Evolutionary conservation across 2,113 vertebrate genomes (phyloP), one percentile per base, ranked within the genome.

Genomic region (Catharus fuscescens): DNA sequence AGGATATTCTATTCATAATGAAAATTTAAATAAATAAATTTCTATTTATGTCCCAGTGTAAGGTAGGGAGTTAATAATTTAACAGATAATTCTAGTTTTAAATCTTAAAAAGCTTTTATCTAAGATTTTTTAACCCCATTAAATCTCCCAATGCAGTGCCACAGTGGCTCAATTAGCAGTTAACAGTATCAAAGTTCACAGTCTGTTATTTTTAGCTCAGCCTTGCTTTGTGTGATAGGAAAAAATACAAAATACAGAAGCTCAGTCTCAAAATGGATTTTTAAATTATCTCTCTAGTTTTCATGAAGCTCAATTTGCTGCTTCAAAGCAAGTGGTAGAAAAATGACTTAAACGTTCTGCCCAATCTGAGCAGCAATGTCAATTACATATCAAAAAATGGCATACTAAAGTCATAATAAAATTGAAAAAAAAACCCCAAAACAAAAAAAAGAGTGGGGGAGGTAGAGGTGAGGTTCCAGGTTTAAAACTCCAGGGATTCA

Each of bases 291-390:
- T 66, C 77, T 45, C 29, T 54, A 36, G 48, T 83, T 94, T 93
- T 97, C 69, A 80, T 87, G 34, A 73, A 83, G 66, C 62, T 88
- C 86, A 95, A 96, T 52, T 78, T 57, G 66, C 36, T 70, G 88
- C 84, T 96, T 97, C 88, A 97, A 97, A 97, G 93, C 60, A 94
- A 94, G 52, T 57, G 84, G 31, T 65, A 96, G 95, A 69, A 92
- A 86, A 97, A 80, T 45, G 4, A 77, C 25, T 70, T 23, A 18
- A 36, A 73, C 84, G 11, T 32, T 32, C 23, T 88, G 31, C 36
- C 23, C 24, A 34, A 42, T 48, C 40, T 42, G 14, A 90, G 48
- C 31, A 56, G 83, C 82, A 83, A 10, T 40, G 40, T 12, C 20
- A 77, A 66, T 6, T 40, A 38, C 15, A 14, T 4, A 71, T 20